Evolutionary conservation across 2,888 invertebrate genomes (phyloP).

Genomic region (Aphodius granarius): DNA sequence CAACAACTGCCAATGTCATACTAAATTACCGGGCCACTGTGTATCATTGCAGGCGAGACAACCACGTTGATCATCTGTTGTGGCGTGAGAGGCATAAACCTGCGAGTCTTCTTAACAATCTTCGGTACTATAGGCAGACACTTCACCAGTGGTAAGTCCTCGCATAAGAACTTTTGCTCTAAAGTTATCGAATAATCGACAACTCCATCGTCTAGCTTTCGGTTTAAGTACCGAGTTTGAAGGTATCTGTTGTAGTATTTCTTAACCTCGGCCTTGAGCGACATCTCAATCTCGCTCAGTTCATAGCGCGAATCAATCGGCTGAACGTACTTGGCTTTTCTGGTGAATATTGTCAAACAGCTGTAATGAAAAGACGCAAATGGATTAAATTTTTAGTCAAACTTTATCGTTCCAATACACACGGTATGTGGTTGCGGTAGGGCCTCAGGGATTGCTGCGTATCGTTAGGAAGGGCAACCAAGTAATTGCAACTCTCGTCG

Average conservation of each 20-base stretch:
- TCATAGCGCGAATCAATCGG: background rate
- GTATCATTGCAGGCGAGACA: background rate
- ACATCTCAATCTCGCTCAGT: background rate
- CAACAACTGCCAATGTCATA: too few species aligned
- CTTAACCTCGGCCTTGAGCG: background rate
- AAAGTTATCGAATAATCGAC: background rate
- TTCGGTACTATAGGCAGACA: background rate
- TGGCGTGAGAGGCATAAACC: background rate
- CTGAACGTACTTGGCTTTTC: background rate
- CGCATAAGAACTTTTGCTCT: background rate
- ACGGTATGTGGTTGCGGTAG: background rate
- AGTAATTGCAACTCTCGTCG: slow-evolving; percentile 3
- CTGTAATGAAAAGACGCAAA: background rate
- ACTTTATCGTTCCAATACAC: background rate
- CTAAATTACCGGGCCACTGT: slow-evolving; percentile 1
- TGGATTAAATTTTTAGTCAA: background rate
- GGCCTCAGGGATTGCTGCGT: background rate
- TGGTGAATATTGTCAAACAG: background rate
- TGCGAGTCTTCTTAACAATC: background rate
- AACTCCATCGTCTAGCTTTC: background rate
- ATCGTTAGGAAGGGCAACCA: background rate
- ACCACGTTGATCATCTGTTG: slow-evolving; percentile 1
- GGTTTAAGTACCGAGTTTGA: background rate
- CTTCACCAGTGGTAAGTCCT: background rate
- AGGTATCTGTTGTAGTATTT: background rate